Evolutionary conservation across 2,888 invertebrate genomes (phyloP), one percentile per base, ranked within the genome.

Genomic region (Amphipyra berbera): DNA sequence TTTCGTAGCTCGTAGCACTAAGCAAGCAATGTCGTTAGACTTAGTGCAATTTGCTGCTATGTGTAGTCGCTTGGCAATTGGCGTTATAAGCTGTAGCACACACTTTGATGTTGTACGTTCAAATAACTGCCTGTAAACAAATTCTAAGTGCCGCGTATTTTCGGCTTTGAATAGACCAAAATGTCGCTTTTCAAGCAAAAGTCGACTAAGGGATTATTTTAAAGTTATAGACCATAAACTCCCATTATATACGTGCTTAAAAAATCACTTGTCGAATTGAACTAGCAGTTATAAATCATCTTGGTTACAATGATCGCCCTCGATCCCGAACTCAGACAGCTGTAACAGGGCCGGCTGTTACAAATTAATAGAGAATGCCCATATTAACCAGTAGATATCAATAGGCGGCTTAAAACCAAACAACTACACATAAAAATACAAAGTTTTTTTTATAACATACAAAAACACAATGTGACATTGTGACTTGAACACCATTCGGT

Each of bases 401-500:
- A 30, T 30, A 7, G 30, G 30, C 6, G 30, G 6, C 30, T 21
- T 21, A 21, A 21, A 21, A 21, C 2, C 1, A 21, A 21, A 21
- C 3, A 21, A 21, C 21, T 21, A 21, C 21, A 21, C 21, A 21
- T 21, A 21, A 3, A 21, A 21, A 3, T 21, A 21, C 21, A 21
- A 21, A 21, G 21, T 21, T 10, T 10, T 37, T 62, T 47, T 60
- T 46, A 41, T 12, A 38, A 55, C 70, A 79, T 73, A 73, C 81
- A 78, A 54, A 72, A 81, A 83, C 83, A 85, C 68, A 79, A 75
- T 87, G 83, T 86, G 82, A 85, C 78, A 86, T 80, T 82, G 83
- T 85, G 85, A 81, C 73, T 73, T 76, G 75, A 85, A 86, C 87
- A 82, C 76, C 87, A 90, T 84, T 86, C 84, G 84, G 82, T 79